Percentiles rank a stretch among this genome's conserved stretches.
These are phyloP conservation scores for Drosophila triauraria DNA, from an alignment of 1,140 invertebrate species.

Conservation along the genomic window DNA sequence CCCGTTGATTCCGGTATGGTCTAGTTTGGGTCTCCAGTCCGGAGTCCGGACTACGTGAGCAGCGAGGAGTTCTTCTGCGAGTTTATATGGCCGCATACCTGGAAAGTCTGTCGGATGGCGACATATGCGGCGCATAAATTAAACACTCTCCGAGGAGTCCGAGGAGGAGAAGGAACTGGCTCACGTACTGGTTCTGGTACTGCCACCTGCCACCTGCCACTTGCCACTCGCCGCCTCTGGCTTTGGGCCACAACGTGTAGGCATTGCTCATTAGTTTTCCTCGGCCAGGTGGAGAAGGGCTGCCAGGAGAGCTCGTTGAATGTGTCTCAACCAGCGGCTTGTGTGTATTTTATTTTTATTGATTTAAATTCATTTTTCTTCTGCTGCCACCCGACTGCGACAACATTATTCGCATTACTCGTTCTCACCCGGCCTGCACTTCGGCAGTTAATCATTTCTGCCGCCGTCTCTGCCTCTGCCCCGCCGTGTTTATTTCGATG, in stretches of 20 bases:
- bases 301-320: conserved; percentile 35
- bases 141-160: conserved; percentile 52
- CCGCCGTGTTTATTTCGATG: conserved; percentile 34
- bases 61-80: conserved; percentile 8
- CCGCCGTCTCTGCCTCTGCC: background rate
- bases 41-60: conserved; percentile 57
- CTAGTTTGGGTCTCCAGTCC: conserved; percentile 11
- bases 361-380: conserved; percentile 76
- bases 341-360: conserved; percentile 59
- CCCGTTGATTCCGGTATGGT: conserved; percentile 26
- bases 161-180: conserved; percentile 31
- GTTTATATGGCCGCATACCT: conserved; percentile 30
- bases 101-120: conserved; percentile 53
- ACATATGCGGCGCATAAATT: conserved; percentile 81
- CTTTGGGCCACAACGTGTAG: conserved; percentile 72
- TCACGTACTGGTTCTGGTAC: conserved; percentile 45
- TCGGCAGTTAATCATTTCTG: conserved; percentile 69
- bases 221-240: conserved; percentile 47
- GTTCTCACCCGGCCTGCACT: conserved; percentile 39
- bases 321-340: conserved; percentile 27
- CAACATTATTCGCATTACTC: conserved; percentile 49
- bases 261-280: conserved; percentile 79
- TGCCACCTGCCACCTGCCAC: conserved; percentile 48
- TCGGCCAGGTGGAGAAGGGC: conserved; percentile 20
- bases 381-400: conserved; percentile 44